A percentile compares a stretch with the other conserved stretches of the same genome.
phyloP scores from a whole-genome alignment of 1,140 invertebrate species.

The Neodiprion virginianus region DNA sequence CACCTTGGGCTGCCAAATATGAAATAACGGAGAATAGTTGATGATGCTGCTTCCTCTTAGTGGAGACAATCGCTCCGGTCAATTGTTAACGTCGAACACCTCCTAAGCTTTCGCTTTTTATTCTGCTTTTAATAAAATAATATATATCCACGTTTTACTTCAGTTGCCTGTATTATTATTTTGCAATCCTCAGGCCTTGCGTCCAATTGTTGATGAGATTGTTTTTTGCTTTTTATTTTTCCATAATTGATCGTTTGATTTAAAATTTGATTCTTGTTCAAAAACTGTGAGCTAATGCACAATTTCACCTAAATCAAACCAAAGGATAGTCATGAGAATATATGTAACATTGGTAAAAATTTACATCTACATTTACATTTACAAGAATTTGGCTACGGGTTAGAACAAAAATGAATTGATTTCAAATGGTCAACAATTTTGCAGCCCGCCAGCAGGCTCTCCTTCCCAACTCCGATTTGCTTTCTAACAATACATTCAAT shows the following conservation, averaged over 20 bases:
- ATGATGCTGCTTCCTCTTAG: neutral
- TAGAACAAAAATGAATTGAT: neutral
- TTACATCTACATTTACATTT: too few species aligned
- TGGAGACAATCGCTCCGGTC: conserved; percentile 1
- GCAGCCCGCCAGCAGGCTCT: neutral
- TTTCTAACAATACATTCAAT: conserved; percentile 13
- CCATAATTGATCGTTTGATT: neutral
- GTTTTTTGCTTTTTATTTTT: neutral
- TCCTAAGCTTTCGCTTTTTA: conserved; percentile 5
- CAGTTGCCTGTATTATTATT: conserved; percentile 3
- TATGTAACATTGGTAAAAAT: too few species aligned
- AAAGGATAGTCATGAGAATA: too few species aligned
- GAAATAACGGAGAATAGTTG: neutral
- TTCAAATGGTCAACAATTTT: neutral
- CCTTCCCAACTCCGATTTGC: conserved; percentile 12
- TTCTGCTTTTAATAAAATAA: neutral
- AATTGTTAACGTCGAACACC: conserved; percentile 3
- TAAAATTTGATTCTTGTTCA: neutral
- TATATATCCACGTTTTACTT: neutral
- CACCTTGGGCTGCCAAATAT: neutral
- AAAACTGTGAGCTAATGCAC: too few species aligned
- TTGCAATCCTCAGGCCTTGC: neutral
- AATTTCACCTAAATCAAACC: too few species aligned
- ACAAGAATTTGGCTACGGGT: too few species aligned
- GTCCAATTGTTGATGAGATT: neutral